Evolutionary conservation across 2,888 invertebrate genomes (phyloP).

Genomic region (Oligia strigilis): DNA sequence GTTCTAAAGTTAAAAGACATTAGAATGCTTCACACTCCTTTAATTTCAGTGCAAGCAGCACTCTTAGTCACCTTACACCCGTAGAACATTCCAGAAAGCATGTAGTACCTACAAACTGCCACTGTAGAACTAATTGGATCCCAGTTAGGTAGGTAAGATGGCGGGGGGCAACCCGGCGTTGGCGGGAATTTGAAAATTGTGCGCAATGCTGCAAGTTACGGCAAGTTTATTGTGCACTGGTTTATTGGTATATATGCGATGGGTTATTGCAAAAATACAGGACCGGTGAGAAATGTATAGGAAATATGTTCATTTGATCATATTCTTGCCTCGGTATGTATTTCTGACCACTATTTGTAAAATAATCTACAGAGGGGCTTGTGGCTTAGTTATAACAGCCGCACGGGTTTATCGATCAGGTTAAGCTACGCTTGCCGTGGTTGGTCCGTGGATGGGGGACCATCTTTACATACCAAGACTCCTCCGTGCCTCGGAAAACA

Average conservation of each 20-base stretch:
- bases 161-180: constrained; percentile 12
- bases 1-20: constrained; percentile 12
- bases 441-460: too few species aligned
- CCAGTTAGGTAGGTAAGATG: constrained; percentile 46
- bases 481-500: too few species aligned
- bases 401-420: too few species aligned
- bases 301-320: neutral
- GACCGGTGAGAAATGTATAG: neutral
- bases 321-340: too few species aligned
- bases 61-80: constrained; percentile 20
- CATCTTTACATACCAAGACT: too few species aligned
- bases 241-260: neutral
- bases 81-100: constrained; percentile 45
- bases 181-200: constrained; percentile 44
- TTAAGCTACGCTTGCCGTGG: too few species aligned
- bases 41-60: constrained; percentile 23
- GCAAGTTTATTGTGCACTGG: constrained; percentile 9
- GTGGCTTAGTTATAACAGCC: too few species aligned
- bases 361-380: too few species aligned
- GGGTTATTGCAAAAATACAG: constrained; percentile 5
- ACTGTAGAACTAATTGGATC: constrained; percentile 57
- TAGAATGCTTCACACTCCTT: constrained; percentile 14
- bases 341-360: too few species aligned
- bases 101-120: constrained; percentile 35
- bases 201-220: constrained; percentile 23